Evolutionary conservation across 2,113 vertebrate species (phyloP).

Genomic region (Crocuta crocuta): DNA sequence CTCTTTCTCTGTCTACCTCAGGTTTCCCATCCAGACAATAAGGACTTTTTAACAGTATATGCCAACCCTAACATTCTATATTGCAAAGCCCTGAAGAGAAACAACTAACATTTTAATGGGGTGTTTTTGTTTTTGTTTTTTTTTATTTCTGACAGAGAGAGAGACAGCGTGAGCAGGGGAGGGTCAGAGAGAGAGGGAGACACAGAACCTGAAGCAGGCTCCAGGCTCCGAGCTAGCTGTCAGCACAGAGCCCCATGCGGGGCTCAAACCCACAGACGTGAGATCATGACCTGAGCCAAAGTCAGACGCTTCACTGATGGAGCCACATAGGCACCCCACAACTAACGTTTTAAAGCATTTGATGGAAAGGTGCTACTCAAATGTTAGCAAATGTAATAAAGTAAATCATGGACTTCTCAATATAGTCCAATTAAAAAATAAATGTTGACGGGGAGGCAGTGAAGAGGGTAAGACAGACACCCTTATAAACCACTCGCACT

Average conservation of each 20-base stretch:
- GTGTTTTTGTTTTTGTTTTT: too few relatives aligned
- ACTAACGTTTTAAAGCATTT: slow-evolving; percentile 2
- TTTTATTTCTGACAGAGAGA: too few relatives aligned
- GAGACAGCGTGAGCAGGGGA: too few relatives aligned
- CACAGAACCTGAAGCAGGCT: too few relatives aligned
- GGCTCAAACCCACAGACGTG: too few relatives aligned
- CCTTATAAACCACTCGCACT: background rate
- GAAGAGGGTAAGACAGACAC: slow-evolving; percentile 19
- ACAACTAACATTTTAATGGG: background rate
- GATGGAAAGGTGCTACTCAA: slow-evolving; percentile 13
- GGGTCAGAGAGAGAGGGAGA: too few relatives aligned
- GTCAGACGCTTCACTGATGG: too few relatives aligned
- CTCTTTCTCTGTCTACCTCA: slow-evolving; percentile 16
- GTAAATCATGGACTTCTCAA: background rate
- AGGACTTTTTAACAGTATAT: background rate
- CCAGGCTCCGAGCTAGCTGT: too few relatives aligned
- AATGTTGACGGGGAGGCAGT: background rate
- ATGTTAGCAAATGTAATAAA: slow-evolving; percentile 1
- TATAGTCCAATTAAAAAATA: background rate
- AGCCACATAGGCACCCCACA: background rate
- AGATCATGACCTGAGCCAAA: too few relatives aligned
- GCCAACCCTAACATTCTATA: background rate
- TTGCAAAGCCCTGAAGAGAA: background rate
- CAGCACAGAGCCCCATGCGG: too few relatives aligned
- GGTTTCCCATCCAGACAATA: background rate